Conservation (phyloP, 2,113 vertebrate genomes). For the Clarias macrocephalus region DNA sequence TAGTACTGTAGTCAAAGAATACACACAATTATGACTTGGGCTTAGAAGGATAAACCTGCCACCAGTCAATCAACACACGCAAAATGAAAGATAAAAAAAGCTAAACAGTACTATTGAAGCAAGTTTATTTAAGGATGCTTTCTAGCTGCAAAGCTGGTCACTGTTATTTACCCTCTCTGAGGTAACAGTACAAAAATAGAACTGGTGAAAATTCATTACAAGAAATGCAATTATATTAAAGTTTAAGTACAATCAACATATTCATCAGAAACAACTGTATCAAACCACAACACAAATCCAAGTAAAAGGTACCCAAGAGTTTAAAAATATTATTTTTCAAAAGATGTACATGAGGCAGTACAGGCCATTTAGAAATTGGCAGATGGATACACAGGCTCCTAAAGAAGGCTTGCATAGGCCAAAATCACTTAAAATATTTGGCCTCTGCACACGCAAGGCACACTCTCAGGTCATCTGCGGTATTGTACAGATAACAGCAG, state of each 20-base stretch:
- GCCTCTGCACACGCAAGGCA: constrained; percentile 39
- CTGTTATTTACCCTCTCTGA: constrained; percentile 70
- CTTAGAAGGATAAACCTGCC: neutral
- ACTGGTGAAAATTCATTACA: constrained; percentile 71
- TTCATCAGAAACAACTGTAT: constrained; percentile 33
- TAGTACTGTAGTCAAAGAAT: neutral
- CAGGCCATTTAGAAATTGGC: constrained; percentile 35
- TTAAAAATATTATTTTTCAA: constrained; percentile 30
- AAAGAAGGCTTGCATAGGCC: constrained; percentile 47
- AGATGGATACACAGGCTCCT: constrained; percentile 31
- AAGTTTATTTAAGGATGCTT: constrained; percentile 76
- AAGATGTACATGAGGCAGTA: constrained; percentile 39
- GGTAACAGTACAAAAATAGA: constrained; percentile 81
- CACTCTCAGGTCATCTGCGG: constrained; percentile 10
- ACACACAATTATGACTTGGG: neutral
- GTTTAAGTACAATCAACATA: constrained; percentile 63
- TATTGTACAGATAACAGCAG: constrained; percentile 19
- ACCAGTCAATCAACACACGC: neutral
- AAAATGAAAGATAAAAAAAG: neutral
- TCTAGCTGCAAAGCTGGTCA: constrained; percentile 65
- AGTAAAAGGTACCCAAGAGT: constrained; percentile 32
- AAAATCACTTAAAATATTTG: constrained; percentile 32
- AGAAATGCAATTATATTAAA: constrained; percentile 71
- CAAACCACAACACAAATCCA: constrained; percentile 37
- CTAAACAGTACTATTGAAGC: constrained; percentile 65